Conservation (phyloP, 2,797 vertebrate genomes). For the Anas bernieri region DNA sequence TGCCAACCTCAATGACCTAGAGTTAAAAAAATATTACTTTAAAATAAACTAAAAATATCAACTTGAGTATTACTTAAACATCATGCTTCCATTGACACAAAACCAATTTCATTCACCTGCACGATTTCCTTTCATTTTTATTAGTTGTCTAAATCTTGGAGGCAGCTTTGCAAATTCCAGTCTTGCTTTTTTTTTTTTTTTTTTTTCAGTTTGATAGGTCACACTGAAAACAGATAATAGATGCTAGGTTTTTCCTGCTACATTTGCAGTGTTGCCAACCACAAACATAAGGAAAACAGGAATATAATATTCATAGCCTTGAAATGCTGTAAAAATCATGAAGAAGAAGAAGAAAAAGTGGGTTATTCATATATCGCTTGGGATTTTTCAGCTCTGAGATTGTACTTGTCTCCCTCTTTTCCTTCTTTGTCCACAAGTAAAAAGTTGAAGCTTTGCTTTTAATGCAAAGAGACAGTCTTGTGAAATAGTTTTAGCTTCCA, state of each 20-base stretch:
- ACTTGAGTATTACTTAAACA: background rate
- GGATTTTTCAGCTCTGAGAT: background rate
- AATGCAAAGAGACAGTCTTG: background rate
- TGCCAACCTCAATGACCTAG: background rate
- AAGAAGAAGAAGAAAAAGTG: background rate
- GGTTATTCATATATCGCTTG: background rate
- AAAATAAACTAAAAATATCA: constrained; percentile 20
- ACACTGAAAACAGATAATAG: constrained; percentile 34
- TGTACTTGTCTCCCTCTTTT: background rate
- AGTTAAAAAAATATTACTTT: background rate
- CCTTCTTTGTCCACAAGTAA: background rate
- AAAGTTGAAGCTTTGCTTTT: background rate
- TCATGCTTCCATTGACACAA: background rate
- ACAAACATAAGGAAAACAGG: background rate
- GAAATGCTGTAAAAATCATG: background rate
- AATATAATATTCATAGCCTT: background rate
- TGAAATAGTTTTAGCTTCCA: background rate
- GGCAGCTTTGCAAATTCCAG: background rate
- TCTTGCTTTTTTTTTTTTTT: background rate
- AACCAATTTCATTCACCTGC: constrained; percentile 10
- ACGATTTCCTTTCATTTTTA: constrained; percentile 18
- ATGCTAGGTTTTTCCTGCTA: background rate
- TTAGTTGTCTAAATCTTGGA: constrained; percentile 20
- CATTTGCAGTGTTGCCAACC: background rate
- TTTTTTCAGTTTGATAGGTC: constrained; percentile 4